Percentiles rank a stretch among this genome's conserved stretches.
These are phyloP conservation scores for Malthinus seriepunctatus DNA, from an alignment of 2,888 invertebrate genomes.

Conservation along the genomic window DNA sequence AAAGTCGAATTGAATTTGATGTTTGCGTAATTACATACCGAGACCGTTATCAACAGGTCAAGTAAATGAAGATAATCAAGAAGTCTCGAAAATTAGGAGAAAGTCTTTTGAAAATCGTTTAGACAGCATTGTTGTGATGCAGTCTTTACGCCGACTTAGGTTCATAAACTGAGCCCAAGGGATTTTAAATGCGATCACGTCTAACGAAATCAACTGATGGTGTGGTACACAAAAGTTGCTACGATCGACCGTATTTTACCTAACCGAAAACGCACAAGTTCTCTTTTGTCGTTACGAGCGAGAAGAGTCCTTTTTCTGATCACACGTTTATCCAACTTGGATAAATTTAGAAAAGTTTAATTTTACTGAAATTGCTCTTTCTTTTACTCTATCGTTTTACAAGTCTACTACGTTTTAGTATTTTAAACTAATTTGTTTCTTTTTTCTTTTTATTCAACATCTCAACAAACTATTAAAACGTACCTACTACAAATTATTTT, in stretches of 20 bases:
- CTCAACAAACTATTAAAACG: too few species aligned
- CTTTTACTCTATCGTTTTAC: constrained; percentile 23
- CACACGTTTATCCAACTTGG: constrained; percentile 27
- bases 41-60: not conserved
- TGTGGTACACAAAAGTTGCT: constrained; percentile 34
- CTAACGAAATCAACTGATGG: constrained; percentile 44
- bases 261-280: constrained; percentile 34
- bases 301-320: constrained; percentile 20
- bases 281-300: constrained; percentile 32
- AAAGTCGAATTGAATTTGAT: too few species aligned
- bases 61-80: constrained; percentile 19
- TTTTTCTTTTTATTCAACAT: not conserved
- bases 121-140: constrained; percentile 41
- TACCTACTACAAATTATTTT: too few species aligned
- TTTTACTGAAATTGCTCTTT: constrained; percentile 30
- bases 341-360: constrained; percentile 29
- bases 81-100: constrained; percentile 30
- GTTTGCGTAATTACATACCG: not conserved
- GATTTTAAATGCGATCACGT: constrained; percentile 46
- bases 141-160: constrained; percentile 43
- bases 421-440: constrained; percentile 23
- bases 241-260: constrained; percentile 42
- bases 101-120: constrained; percentile 41
- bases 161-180: constrained; percentile 45
- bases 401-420: constrained; percentile 27